Base-by-base conservation (phyloP, 2,888 invertebrate genomes). In the Hypsopygia costalis region DNA sequence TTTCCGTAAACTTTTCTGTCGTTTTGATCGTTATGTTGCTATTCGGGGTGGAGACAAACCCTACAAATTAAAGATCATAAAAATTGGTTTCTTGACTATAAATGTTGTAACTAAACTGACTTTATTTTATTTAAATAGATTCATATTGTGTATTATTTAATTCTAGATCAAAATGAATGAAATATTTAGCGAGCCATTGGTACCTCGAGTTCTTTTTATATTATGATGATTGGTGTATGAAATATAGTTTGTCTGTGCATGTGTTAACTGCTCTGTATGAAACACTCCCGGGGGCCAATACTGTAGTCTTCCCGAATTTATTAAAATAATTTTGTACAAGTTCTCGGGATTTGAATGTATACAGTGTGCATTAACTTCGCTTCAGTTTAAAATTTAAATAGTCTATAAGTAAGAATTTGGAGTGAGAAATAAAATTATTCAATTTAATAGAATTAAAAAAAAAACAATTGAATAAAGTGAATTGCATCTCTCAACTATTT, bases 241-340 rank as follows among this genome's bases (percentile, higher is more conserved):
- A 41, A 37, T 37, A 31, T 31, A 8, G 29, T 30, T 38, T 34
- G 38, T 42, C 36, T 37, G 41, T 37, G 36, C 32, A 16, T 16
- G 16, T 16, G 40, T 38, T 27, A 25, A 5, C 9, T 35, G 40
- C 6, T 27, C 32, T 34, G 30, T 40, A 43, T 46, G 46, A 34
- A 16, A 44, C 41, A 56, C 63, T 76, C 71, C 68, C 71, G 74
- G 69, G 77, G 69, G 73, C 77, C 77, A 79, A 78, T 63, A 46
- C 46, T 52, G 51, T 66, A 69, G 80, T 80, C 73, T 78, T 75
- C 73, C 75, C 69, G 52, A 65, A 61, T 64, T 58, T 57, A 43
- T 37, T 37, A 36, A 41, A 30, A 12, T 32, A 38, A 22, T 31
- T 31, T 33, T 33, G 20, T 39, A 39, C 22, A 39, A 25, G 38